Conservation (phyloP, 2,113 vertebrate species). For the Upupa epops region DNA sequence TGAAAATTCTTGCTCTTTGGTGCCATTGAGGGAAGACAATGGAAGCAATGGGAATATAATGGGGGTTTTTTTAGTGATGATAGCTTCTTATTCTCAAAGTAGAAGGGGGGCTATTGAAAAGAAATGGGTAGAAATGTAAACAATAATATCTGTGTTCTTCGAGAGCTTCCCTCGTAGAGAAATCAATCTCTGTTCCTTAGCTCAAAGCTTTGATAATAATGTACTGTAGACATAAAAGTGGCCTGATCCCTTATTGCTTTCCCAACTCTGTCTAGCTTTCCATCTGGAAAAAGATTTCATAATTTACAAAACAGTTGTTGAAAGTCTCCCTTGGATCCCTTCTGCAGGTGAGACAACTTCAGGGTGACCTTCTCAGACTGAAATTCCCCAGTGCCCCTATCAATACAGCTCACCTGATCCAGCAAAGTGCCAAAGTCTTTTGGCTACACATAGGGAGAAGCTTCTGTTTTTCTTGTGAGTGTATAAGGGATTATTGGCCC, state of each 20-base stretch:
- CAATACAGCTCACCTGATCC: neutral
- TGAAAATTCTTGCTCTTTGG: neutral
- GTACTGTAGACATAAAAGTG: neutral
- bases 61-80: neutral
- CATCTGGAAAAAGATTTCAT: constrained; percentile 40
- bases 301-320: constrained; percentile 18
- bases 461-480: constrained; percentile 32
- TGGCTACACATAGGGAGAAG: neutral
- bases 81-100: neutral
- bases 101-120: neutral
- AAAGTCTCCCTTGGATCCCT: neutral
- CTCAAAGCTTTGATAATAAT: constrained; percentile 15
- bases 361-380: neutral
- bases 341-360: constrained; percentile 11
- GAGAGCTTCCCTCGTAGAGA: neutral
- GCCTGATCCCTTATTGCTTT: constrained; percentile 21
- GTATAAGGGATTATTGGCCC: constrained; percentile 19
- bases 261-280: constrained; percentile 20
- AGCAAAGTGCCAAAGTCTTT: neutral
- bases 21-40: neutral
- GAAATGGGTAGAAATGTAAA: neutral
- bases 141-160: neutral
- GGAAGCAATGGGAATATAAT: neutral
- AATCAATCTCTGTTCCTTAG: neutral
- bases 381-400: neutral